Evolutionary conservation across 2,888 invertebrate genomes (phyloP).

Genomic region (Mimumesa dahlbomi): DNA sequence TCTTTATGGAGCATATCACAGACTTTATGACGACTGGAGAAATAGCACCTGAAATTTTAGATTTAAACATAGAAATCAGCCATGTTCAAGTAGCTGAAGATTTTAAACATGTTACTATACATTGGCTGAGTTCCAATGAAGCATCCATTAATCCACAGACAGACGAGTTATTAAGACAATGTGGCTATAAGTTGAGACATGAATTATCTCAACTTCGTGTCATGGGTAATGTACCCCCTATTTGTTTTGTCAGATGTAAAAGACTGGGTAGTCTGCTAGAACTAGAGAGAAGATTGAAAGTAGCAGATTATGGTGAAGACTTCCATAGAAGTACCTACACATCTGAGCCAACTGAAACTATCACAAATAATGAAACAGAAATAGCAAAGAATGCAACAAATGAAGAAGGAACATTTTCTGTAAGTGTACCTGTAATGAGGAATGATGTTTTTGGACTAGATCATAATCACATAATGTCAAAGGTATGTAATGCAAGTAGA

Average conservation of each 20-base stretch:
- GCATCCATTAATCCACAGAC: too few relatives aligned
- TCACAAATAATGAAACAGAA: conserved; percentile 17
- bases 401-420: conserved; percentile 71
- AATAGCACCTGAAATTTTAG: conserved; percentile 82
- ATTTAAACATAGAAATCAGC: conserved; percentile 88
- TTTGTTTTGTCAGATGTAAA: conserved; percentile 88
- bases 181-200: conserved; percentile 85
- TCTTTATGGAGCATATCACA: conserved; percentile 91
- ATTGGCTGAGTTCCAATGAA: conserved; percentile 83
- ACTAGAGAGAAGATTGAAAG: conserved; percentile 83
- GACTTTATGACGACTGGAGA: conserved; percentile 89
- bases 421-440: conserved; percentile 86
- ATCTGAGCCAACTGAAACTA: not conserved
- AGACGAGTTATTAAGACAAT: conserved; percentile 82
- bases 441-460: conserved; percentile 87
- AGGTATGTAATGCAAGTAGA: conserved; percentile 65
- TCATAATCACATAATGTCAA: conserved; percentile 84
- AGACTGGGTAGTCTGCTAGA: conserved; percentile 82
- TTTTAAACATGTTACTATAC: conserved; percentile 86
- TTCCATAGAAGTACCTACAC: too few relatives aligned
- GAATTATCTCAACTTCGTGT: conserved; percentile 87
- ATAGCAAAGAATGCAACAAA: conserved; percentile 70
- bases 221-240: conserved; percentile 88
- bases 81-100: conserved; percentile 86
- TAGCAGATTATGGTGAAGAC: conserved; percentile 87